Evolutionary conservation across 2,888 invertebrate species (phyloP).

Genomic region (Sinohyriopsis cumingii): DNA sequence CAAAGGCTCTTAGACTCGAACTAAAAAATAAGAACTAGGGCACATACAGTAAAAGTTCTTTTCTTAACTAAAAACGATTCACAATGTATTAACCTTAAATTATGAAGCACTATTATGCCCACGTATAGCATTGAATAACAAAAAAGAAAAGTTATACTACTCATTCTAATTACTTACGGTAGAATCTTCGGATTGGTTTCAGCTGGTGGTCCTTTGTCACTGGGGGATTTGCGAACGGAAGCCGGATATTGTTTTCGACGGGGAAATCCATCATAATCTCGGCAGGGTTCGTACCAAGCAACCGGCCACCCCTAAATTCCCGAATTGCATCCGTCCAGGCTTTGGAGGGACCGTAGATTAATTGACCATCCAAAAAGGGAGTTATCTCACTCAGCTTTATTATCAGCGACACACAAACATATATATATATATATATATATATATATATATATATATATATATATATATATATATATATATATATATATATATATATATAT

Average conservation of each 20-base stretch:
- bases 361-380: constrained; percentile 77
- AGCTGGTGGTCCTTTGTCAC: constrained; percentile 75
- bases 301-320: constrained; percentile 73
- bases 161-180: constrained; percentile 72
- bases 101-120: too few relatives aligned
- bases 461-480: too few relatives aligned
- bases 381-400: constrained; percentile 77
- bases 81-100: too few relatives aligned
- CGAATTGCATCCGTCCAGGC: constrained; percentile 77
- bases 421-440: constrained; percentile 7
- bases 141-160: too few relatives aligned
- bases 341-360: constrained; percentile 77
- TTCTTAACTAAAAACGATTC: too few relatives aligned
- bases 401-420: constrained; percentile 6
- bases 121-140: too few relatives aligned
- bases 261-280: constrained; percentile 73
- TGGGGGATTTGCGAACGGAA: constrained; percentile 78
- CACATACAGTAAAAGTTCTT: too few relatives aligned
- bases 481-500: too few relatives aligned
- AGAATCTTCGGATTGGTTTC: constrained; percentile 75
- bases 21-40: too few relatives aligned
- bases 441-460: too few relatives aligned
- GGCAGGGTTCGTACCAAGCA: constrained; percentile 60
- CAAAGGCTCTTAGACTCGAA: too few relatives aligned
- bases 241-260: constrained; percentile 73